Percentiles rank a stretch among this genome's conserved stretches.
Evolutionary conservation across 2,797 vertebrate genomes (phyloP).

Genomic region (Columba guinea): DNA sequence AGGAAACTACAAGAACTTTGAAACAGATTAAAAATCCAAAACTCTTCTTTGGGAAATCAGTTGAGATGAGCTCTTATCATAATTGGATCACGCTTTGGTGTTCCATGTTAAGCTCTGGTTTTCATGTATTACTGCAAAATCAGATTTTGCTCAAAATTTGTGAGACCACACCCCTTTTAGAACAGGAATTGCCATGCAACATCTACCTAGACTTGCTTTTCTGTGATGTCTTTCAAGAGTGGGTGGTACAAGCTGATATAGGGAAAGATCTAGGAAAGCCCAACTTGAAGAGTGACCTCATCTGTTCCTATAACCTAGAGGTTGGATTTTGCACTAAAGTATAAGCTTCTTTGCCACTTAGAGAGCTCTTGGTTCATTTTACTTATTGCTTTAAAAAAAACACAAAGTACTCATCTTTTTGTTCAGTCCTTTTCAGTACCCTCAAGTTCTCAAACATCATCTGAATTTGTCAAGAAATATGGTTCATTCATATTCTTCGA

Average conservation of each 20-base stretch:
- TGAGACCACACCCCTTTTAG: not conserved
- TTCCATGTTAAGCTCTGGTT: not conserved
- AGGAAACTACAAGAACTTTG: not conserved
- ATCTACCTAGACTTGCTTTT: not conserved
- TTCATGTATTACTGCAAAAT: not conserved
- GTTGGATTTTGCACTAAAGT: not conserved
- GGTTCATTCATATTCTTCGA: not conserved
- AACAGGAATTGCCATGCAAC: not conserved
- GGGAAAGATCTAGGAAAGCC: not conserved
- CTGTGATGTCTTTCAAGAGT: not conserved
- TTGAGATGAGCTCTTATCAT: not conserved
- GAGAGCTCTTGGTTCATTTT: not conserved
- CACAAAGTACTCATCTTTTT: not conserved
- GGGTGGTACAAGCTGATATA: not conserved
- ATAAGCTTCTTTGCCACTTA: not conserved
- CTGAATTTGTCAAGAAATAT: not conserved
- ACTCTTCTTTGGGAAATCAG: not conserved
- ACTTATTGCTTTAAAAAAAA: not conserved
- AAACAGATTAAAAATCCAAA: not conserved
- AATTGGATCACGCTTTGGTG: not conserved
- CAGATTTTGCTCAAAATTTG: not conserved
- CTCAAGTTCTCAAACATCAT: not conserved
- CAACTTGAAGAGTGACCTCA: not conserved
- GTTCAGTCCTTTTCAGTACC: not conserved
- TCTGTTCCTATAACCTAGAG: not conserved